Evolutionary conservation across 2,888 invertebrate species (phyloP).

Genomic region (Brenthis hecate): DNA sequence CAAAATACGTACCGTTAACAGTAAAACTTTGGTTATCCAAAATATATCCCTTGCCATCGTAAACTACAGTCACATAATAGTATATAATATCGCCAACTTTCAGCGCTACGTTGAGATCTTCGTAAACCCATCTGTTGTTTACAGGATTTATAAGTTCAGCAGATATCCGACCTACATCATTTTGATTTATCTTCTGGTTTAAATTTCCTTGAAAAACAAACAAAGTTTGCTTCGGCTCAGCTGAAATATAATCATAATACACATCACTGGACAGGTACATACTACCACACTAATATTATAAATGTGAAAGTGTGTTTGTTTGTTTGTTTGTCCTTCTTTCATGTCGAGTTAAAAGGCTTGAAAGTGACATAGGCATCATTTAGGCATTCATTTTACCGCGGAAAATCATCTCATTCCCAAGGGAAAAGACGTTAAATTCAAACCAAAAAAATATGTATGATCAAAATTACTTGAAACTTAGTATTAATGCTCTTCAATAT

Average conservation of each 20-base stretch:
- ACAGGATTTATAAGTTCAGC: conserved; percentile 69
- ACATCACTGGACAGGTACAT: too few relatives aligned
- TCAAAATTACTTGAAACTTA: too few relatives aligned
- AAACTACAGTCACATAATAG: conserved; percentile 84
- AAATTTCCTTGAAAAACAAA: conserved; percentile 86
- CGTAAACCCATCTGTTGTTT: conserved; percentile 78
- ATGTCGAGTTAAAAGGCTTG: too few relatives aligned
- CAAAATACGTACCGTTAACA: conserved; percentile 60
- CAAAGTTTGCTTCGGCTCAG: conserved; percentile 71
- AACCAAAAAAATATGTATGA: too few relatives aligned
- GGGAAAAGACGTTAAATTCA: too few relatives aligned
- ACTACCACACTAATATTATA: too few relatives aligned
- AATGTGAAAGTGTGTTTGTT: too few relatives aligned
- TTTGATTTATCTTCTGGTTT: conserved; percentile 75
- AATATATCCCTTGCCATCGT: conserved; percentile 70
- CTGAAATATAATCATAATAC: conserved; percentile 52
- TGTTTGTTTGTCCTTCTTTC: too few relatives aligned
- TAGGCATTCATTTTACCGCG: too few relatives aligned
- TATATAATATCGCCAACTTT: conserved; percentile 81
- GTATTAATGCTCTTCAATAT: too few relatives aligned
- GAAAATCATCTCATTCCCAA: too few relatives aligned
- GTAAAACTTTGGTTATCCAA: conserved; percentile 65
- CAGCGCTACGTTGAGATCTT: conserved; percentile 67
- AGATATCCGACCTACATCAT: conserved; percentile 77
- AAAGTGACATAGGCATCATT: too few relatives aligned